Conservation (phyloP, 37 sponge, comb jelly and placozoan species). For the Geodia barretti region DNA sequence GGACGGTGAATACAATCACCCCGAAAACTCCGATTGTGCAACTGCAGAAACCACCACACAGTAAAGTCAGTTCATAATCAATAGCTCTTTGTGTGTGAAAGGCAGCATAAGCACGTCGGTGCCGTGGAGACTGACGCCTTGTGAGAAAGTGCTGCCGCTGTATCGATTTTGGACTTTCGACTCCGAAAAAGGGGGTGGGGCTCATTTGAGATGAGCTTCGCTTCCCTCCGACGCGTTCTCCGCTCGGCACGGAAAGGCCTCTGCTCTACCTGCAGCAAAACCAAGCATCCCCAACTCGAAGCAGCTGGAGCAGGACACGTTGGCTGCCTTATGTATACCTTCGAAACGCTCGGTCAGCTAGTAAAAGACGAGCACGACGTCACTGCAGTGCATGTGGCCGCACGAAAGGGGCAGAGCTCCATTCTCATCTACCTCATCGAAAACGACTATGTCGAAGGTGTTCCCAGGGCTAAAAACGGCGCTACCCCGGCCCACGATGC, state of each 20-base stretch:
- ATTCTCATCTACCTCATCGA: slow-evolving; percentile 76
- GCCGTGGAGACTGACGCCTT: too few relatives aligned
- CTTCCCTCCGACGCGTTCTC: slow-evolving; percentile 69
- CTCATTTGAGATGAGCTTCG: slow-evolving; percentile 58
- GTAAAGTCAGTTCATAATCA: too few relatives aligned
- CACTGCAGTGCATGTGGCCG: slow-evolving; percentile 91
- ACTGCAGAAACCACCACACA: too few relatives aligned
- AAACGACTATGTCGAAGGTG: slow-evolving; percentile 53
- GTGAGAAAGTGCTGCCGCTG: too few relatives aligned
- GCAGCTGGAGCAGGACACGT: slow-evolving; percentile 89
- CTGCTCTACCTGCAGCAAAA: slow-evolving; percentile 74
- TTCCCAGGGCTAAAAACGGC: slow-evolving; percentile 78
- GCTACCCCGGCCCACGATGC: slow-evolving; percentile 95
- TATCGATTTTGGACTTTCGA: neutral
- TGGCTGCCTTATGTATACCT: slow-evolving; percentile 80
- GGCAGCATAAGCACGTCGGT: too few relatives aligned
- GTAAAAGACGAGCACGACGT: slow-evolving; percentile 79
- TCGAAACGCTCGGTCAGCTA: slow-evolving; percentile 69
- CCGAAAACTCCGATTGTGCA: too few relatives aligned
- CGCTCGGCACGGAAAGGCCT: slow-evolving; percentile 75
- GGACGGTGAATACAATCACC: too few relatives aligned
- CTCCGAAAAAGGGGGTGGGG: neutral
- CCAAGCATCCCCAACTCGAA: slow-evolving; percentile 83
- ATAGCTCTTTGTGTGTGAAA: too few relatives aligned
- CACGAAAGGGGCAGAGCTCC: slow-evolving; percentile 79